phyloP scores from a whole-genome alignment of 2,797 vertebrate species.

The Rhodeus uyekii region DNA sequence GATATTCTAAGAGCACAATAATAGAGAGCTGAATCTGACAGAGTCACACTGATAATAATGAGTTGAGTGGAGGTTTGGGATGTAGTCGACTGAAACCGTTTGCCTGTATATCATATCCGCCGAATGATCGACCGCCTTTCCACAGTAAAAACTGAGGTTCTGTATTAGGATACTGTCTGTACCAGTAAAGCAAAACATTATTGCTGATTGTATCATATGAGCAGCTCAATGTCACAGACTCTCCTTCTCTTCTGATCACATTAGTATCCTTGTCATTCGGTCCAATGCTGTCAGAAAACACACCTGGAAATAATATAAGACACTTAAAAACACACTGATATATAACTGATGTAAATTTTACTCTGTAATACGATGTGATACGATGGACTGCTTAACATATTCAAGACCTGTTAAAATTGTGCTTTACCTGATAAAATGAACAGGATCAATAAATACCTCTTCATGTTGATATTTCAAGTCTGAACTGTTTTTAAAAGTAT shows the following conservation, averaged over 20 bases:
- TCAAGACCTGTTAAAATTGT: not conserved
- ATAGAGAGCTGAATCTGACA: not conserved
- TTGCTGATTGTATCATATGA: not conserved
- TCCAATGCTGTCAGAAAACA: not conserved
- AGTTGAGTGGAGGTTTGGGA: not conserved
- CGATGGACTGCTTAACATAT: not conserved
- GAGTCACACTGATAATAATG: not conserved
- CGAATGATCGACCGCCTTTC: not conserved
- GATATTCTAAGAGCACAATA: not conserved
- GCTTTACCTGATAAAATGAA: not conserved
- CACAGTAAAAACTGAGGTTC: not conserved
- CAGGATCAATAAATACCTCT: not conserved
- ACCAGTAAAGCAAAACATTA: constrained; percentile 43
- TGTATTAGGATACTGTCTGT: constrained; percentile 3
- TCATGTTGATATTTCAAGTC: not conserved
- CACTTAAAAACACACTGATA: too few species aligned
- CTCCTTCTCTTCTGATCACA: not conserved
- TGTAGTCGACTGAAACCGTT: constrained; percentile 12
- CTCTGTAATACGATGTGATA: too few species aligned
- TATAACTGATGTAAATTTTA: too few species aligned
- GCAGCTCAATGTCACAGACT: constrained; percentile 19
- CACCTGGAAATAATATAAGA: not conserved
- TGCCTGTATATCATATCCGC: not conserved
- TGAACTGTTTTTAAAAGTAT: too few species aligned
- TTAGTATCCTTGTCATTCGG: too few species aligned